phyloP scores from a whole-genome alignment of 1,140 invertebrate genomes.

The Drosophila pseudoobscura region DNA sequence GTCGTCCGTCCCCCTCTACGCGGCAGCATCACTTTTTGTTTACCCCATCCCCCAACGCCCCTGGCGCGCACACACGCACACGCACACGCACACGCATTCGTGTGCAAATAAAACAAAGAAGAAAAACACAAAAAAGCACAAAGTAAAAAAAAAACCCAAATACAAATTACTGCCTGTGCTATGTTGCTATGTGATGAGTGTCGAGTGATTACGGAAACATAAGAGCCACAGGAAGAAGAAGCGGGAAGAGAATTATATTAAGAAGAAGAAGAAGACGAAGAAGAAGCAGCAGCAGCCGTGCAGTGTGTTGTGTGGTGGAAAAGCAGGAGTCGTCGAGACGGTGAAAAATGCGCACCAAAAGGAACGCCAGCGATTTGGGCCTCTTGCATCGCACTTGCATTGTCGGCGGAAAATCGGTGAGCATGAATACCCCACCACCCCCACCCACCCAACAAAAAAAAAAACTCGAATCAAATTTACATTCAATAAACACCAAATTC shows the following conservation, averaged over 20 bases:
- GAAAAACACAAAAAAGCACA: not conserved
- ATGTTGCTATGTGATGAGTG: too few relatives aligned
- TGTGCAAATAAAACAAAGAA: conserved; percentile 36
- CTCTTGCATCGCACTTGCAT: conserved; percentile 62
- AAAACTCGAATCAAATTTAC: conserved; percentile 21
- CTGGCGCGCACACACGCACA: too few relatives aligned
- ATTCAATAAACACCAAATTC: conserved; percentile 26
- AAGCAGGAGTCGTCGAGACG: conserved; percentile 6
- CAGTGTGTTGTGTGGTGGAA: conserved; percentile 2
- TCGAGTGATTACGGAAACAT: conserved; percentile 1
- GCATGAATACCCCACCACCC: conserved; percentile 18
- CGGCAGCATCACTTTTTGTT: too few relatives aligned
- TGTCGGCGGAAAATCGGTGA: conserved; percentile 76
- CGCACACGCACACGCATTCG: too few relatives aligned
- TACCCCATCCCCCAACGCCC: too few relatives aligned
- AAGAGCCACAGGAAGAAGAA: not conserved
- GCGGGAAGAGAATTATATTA: too few relatives aligned
- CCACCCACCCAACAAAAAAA: conserved; percentile 1
- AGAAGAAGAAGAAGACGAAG: not conserved
- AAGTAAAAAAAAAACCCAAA: conserved; percentile 8
- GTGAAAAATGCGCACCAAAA: conserved; percentile 70
- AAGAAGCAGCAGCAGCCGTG: not conserved
- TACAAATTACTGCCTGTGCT: not conserved
- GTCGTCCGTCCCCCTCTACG: not conserved
- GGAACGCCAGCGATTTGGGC: conserved; percentile 72